A percentile compares a stretch with the other conserved stretches of the same genome.
phyloP scores from a whole-genome alignment of 2,797 vertebrate species.

The Lacerta viridis region DNA sequence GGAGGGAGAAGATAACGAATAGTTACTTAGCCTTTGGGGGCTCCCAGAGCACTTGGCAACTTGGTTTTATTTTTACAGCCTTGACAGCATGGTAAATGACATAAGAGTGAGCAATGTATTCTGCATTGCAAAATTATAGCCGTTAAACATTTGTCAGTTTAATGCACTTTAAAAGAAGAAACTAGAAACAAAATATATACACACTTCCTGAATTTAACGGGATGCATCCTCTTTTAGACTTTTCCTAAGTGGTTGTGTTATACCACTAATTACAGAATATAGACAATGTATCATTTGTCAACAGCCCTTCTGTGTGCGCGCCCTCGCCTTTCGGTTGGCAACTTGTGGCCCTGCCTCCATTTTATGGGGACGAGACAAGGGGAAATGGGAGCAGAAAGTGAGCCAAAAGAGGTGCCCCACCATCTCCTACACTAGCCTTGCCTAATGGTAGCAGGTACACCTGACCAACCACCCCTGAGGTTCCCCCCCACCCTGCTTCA shows the following conservation, averaged over 20 bases:
- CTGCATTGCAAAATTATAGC: neutral
- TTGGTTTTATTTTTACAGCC: neutral
- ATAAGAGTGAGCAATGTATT: neutral
- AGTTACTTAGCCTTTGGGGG: neutral
- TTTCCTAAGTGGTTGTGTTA: neutral
- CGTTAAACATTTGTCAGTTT: neutral
- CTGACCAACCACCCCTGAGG: too few relatives aligned
- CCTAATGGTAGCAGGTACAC: too few relatives aligned
- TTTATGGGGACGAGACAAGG: too few relatives aligned
- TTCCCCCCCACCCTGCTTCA: too few relatives aligned
- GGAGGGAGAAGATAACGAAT: constrained; percentile 11
- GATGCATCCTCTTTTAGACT: neutral
- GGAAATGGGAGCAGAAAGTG: too few relatives aligned
- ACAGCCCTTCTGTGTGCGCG: neutral
- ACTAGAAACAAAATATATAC: neutral
- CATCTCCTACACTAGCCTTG: too few relatives aligned
- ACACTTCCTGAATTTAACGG: neutral
- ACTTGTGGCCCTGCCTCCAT: too few relatives aligned
- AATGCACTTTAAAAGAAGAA: neutral
- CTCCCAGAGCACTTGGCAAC: neutral
- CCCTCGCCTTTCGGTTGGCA: too few relatives aligned
- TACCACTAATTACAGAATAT: neutral
- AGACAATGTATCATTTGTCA: neutral
- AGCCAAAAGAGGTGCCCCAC: too few relatives aligned
- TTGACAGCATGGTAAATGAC: too few relatives aligned